Base-by-base conservation (phyloP, 1,140 invertebrate species). In the Asbolus verrucosus region DNA sequence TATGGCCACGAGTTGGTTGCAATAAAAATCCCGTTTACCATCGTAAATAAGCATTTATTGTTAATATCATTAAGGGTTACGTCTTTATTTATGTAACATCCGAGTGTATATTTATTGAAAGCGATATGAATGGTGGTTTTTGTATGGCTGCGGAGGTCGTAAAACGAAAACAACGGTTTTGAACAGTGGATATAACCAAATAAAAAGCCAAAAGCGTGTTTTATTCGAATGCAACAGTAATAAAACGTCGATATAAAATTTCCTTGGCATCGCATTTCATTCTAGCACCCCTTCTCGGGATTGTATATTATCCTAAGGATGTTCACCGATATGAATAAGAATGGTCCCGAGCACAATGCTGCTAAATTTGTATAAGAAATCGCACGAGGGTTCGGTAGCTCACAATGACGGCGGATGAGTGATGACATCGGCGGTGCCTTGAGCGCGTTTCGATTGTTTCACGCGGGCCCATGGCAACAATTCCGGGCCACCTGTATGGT, bases 291-390 rank as follows among this genome's bases (percentile, higher is more conserved):
- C 61, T 63, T 63, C 33, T 8, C n/a, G 6, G 3, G 24, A 33
- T 16, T 24, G 30, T 63, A 39, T 39, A 63, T 63, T 41, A 63
- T 63, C 39, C 61, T 63, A 63, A 39, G 33, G 61, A 63, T 63
- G 61, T 63, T 19, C 39, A 14, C 6, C 61, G 16, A 63, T 67
- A 71, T 71, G 69, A 71, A 71, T 71, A 71, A 67, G 69, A 71
- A 71, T 67, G 41, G 69, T 39, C 24, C 19, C 39, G 24, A 66
- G 21, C 41, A 73, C 69, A 73, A 73, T 73, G 66, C 31, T 24
- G 50, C 59, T 71, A 73, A 73, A 73, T 73, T 73, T 71, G 69
- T 68, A 71, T 71, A 69, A 67, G 66, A 69, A 50, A 70, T 62
- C 61, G 19, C 39, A 13, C 18, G 33, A 21, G 60, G 61, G 61